A percentile compares a stretch with the other conserved stretches of the same genome.
Evolutionary conservation across 2,797 vertebrate genomes (phyloP).

Genomic region (Anguilla megastoma): DNA sequence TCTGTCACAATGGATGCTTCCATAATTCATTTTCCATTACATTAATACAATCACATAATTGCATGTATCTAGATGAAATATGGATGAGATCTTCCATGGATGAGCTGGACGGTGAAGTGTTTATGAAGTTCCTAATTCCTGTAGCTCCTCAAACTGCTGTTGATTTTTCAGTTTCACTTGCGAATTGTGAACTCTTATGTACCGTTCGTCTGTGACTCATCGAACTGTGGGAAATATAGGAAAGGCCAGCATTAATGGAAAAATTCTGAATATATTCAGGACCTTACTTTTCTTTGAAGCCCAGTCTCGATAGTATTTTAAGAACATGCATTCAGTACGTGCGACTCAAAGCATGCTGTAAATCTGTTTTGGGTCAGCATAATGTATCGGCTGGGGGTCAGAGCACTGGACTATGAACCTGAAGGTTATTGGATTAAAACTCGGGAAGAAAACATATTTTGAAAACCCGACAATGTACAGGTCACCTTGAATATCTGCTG

Average conservation of each 20-base stretch:
- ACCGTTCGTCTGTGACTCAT: neutral
- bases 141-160: neutral
- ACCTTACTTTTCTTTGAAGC: neutral
- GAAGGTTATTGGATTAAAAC: neutral
- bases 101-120: neutral
- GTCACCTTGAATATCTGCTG: neutral
- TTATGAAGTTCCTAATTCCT: neutral
- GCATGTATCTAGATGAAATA: conserved; percentile 57
- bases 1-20: conserved; percentile 45
- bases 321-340: neutral
- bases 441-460: neutral
- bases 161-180: neutral
- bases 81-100: conserved; percentile 54
- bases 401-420: neutral
- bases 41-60: conserved; percentile 57
- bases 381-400: neutral
- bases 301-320: neutral
- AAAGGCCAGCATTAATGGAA: neutral
- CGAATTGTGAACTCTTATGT: neutral
- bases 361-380: neutral
- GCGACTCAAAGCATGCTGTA: neutral
- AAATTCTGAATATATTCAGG: neutral
- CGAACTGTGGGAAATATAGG: neutral
- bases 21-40: conserved; percentile 62
- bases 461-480: neutral